phyloP scores from a whole-genome alignment of 2,888 invertebrate genomes.

The Ametastegia equiseti region DNA sequence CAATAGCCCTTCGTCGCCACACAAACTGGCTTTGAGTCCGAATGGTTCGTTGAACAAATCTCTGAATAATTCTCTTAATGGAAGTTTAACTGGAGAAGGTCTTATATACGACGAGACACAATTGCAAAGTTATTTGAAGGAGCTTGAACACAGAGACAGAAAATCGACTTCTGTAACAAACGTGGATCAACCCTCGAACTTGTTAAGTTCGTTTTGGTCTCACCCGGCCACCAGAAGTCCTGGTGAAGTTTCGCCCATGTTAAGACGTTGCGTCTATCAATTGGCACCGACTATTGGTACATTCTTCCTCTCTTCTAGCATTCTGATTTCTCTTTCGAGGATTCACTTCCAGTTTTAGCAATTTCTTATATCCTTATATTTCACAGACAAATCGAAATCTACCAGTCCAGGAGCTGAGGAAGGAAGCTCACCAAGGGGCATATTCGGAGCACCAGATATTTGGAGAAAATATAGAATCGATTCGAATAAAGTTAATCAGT shows the following conservation, averaged over 20 bases:
- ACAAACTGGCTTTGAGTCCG: constrained; percentile 62
- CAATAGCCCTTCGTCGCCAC: constrained; percentile 58
- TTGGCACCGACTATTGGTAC: constrained; percentile 78
- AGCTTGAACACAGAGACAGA: constrained; percentile 64
- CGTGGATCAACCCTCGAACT: constrained; percentile 76
- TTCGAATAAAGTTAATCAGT: constrained; percentile 84
- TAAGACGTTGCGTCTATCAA: constrained; percentile 79
- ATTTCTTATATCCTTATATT: constrained; percentile 46
- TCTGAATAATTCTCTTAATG: constrained; percentile 64
- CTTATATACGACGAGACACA: constrained; percentile 69
- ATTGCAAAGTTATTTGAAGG: constrained; percentile 68
- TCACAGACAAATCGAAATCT: constrained; percentile 70
- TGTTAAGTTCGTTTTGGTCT: constrained; percentile 79
- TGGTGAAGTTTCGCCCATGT: constrained; percentile 76
- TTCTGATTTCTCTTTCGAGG: constrained; percentile 25
- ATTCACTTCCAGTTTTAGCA: no score
- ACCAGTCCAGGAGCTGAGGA: constrained; percentile 74
- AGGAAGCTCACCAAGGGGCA: constrained; percentile 74
- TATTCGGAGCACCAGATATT: constrained; percentile 75
- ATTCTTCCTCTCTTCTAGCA: neutral
- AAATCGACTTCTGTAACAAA: constrained; percentile 66
- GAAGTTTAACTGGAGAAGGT: constrained; percentile 68
- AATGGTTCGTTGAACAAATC: constrained; percentile 67
- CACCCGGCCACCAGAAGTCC: constrained; percentile 77
- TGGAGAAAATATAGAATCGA: constrained; percentile 83